These are phyloP conservation scores for Chelonus insularis DNA, from an alignment of 1,140 invertebrate species.

Conservation along the genomic window DNA sequence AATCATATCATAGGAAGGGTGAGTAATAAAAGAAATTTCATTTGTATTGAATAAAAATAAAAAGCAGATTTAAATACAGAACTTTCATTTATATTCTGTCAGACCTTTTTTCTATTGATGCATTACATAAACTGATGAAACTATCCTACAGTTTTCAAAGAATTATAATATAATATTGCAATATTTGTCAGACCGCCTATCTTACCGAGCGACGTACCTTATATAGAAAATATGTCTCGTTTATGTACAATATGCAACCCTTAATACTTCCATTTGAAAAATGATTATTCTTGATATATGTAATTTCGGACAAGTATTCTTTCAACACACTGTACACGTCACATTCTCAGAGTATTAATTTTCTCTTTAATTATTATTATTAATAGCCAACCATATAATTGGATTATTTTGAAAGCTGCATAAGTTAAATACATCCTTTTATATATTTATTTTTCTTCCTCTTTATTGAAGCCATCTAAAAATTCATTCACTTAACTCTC, in stretches of 20 bases:
- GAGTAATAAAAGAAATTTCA: neutral
- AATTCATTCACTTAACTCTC: slow-evolving; percentile 26
- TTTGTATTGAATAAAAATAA: slow-evolving; percentile 19
- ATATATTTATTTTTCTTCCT: slow-evolving; percentile 6
- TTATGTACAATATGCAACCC: slow-evolving; percentile 62
- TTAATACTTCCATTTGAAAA: slow-evolving; percentile 56
- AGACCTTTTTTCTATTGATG: slow-evolving; percentile 59
- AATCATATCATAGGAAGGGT: neutral
- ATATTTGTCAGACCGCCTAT: slow-evolving; percentile 57
- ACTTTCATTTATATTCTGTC: slow-evolving; percentile 61
- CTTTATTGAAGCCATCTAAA: slow-evolving; percentile 23
- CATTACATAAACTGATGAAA: slow-evolving; percentile 63
- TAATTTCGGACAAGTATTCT: slow-evolving; percentile 47
- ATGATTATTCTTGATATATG: slow-evolving; percentile 52
- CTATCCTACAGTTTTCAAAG: slow-evolving; percentile 60
- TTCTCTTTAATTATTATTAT: slow-evolving; percentile 21
- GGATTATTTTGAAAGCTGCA: too few relatives aligned
- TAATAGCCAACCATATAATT: neutral
- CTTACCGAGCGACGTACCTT: slow-evolving; percentile 55
- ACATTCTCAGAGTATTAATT: slow-evolving; percentile 54
- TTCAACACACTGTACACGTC: slow-evolving; percentile 56
- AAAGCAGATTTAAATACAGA: slow-evolving; percentile 53
- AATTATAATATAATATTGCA: slow-evolving; percentile 62
- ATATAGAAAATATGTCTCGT: slow-evolving; percentile 63
- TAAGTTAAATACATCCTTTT: too few relatives aligned